Percentiles rank a stretch among this genome's conserved stretches.
These are phyloP conservation scores for Acanthopleura granulata DNA, from an alignment of 2,888 invertebrate genomes.

Conservation along the genomic window DNA sequence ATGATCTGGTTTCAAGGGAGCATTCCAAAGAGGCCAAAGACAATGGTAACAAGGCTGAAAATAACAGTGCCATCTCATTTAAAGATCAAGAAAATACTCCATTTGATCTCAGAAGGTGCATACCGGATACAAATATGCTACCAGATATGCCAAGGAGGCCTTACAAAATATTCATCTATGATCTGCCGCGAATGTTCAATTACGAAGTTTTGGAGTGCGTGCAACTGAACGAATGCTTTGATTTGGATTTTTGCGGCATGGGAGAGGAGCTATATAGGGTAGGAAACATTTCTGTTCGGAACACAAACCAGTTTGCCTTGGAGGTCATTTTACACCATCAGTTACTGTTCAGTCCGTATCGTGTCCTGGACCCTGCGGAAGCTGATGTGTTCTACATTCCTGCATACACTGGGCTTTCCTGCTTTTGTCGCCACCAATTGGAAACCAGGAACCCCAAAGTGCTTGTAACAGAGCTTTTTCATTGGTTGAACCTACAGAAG, in stretches of 20 bases:
- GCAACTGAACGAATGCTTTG: conserved; percentile 25
- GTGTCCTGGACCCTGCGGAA: conserved; percentile 37
- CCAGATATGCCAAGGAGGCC: background rate
- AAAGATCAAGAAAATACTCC: background rate
- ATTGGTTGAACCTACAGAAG: background rate
- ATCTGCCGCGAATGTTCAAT: conserved; percentile 36
- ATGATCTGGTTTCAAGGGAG: no score
- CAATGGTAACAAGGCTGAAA: no score
- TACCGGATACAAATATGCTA: background rate
- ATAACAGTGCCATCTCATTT: no score
- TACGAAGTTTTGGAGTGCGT: conserved; percentile 27
- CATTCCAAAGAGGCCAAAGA: no score
- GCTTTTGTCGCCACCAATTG: conserved; percentile 26
- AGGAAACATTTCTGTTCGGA: conserved; percentile 27
- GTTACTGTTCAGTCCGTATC: conserved; percentile 41
- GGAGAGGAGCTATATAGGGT: conserved; percentile 28
- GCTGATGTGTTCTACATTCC: conserved; percentile 52
- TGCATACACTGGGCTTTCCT: conserved; percentile 40
- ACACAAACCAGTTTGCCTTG: conserved; percentile 45
- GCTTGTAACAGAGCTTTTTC: background rate
- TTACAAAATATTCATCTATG: conserved; percentile 38
- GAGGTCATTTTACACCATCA: conserved; percentile 50
- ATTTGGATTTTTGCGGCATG: conserved; percentile 31
- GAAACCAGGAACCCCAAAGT: no score
- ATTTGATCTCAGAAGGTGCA: background rate